These are phyloP conservation scores for Cherax quadricarinatus DNA, from an alignment of 1,140 invertebrate species.

Conservation along the genomic window DNA sequence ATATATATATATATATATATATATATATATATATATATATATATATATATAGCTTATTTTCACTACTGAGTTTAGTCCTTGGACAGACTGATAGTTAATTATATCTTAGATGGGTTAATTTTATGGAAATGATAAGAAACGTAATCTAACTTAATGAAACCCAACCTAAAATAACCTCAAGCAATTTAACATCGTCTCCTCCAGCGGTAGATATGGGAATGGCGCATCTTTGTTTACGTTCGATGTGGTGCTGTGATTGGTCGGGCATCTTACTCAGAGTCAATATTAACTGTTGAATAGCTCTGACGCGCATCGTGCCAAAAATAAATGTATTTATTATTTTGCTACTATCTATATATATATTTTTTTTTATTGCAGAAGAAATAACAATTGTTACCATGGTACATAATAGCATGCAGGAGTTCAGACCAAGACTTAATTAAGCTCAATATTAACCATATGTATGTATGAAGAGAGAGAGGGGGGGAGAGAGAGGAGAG, in stretches of 20 bases:
- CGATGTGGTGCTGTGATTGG: background rate
- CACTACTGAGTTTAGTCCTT: background rate
- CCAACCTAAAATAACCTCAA: background rate
- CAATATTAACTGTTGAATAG: background rate
- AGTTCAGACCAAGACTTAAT: background rate
- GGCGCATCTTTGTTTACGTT: background rate
- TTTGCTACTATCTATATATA: background rate
- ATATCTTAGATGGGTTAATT: background rate
- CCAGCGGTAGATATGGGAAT: background rate
- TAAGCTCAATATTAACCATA: background rate
- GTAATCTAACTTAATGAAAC: too few relatives aligned
- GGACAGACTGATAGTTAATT: background rate
- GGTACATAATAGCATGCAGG: background rate
- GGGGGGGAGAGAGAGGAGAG: background rate
- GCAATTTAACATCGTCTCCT: background rate
- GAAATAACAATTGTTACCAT: background rate
- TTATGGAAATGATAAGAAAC: background rate
- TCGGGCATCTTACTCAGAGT: too few relatives aligned
- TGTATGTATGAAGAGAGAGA: background rate
- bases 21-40: constrained; percentile 4
- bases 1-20: constrained; percentile 16
- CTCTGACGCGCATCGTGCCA: background rate
- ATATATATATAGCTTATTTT: background rate
- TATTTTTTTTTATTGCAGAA: background rate
- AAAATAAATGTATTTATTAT: background rate